Evolutionary conservation across 2,113 vertebrate genomes (phyloP).

Genomic region (Manacus vitellinus): DNA sequence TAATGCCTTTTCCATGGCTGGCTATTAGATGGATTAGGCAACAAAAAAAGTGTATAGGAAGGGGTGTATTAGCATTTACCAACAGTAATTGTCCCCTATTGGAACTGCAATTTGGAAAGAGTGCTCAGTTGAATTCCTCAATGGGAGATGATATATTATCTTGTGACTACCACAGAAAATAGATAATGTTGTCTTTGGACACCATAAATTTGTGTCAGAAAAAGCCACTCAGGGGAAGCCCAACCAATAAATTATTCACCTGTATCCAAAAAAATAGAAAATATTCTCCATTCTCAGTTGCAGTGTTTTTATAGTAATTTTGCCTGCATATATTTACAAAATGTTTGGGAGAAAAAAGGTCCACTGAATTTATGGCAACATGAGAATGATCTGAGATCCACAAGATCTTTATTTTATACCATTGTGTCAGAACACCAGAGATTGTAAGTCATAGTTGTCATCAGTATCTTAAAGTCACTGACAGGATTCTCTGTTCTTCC

Average conservation of each 20-base stretch:
- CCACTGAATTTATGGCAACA: neutral
- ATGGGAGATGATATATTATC: neutral
- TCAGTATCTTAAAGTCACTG: neutral
- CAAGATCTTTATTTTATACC: neutral
- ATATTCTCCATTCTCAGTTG: neutral
- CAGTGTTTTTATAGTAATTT: neutral
- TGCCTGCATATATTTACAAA: neutral
- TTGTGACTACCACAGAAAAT: neutral
- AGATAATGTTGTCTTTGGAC: neutral
- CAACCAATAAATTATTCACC: neutral
- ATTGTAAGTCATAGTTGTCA: neutral
- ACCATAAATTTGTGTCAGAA: neutral
- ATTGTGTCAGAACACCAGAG: neutral
- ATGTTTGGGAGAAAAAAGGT: accelerated
- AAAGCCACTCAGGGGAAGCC: neutral
- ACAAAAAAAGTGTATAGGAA: neutral
- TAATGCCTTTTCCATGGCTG: neutral
- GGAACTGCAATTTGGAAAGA: neutral
- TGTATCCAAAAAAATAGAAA: neutral
- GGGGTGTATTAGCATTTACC: neutral
- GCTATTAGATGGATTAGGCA: neutral
- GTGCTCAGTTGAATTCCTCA: neutral
- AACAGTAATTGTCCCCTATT: neutral
- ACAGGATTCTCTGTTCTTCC: neutral
- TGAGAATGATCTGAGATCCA: neutral